These are phyloP conservation scores for Steromphala cineraria DNA, from an alignment of 2,888 invertebrate species.

Conservation along the genomic window DNA sequence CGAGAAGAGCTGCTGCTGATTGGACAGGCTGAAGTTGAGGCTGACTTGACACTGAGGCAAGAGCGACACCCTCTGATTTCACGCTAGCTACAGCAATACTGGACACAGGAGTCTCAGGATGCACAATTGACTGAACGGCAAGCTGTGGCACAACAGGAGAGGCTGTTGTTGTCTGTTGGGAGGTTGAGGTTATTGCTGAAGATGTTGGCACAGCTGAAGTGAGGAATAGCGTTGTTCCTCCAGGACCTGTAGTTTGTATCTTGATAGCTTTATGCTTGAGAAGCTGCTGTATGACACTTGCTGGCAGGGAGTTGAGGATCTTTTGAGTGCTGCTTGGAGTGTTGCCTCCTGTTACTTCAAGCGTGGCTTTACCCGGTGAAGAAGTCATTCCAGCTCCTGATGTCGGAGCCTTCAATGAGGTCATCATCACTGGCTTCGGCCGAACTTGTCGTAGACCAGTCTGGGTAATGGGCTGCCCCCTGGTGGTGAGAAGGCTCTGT, in stretches of 20 bases:
- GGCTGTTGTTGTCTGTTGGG: too few relatives aligned
- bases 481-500: constrained; percentile 45
- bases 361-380: neutral
- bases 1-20: neutral
- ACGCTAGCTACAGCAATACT: neutral
- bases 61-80: neutral
- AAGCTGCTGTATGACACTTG: constrained; percentile 62
- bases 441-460: neutral
- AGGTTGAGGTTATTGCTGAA: neutral
- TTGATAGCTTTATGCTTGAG: constrained; percentile 58
- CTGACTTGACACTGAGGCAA: neutral
- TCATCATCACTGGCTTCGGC: neutral
- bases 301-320: constrained; percentile 50
- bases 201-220: constrained; percentile 19
- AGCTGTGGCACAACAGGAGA: too few relatives aligned
- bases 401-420: neutral
- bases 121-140: neutral
- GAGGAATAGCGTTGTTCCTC: constrained; percentile 29
- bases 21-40: neutral
- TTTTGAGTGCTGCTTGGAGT: neutral
- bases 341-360: neutral
- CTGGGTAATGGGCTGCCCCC: neutral
- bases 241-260: constrained; percentile 48
- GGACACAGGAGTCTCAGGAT: neutral
- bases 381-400: neutral